Evolutionary conservation across 2,888 invertebrate genomes (phyloP).

Genomic region (Malacosoma neustria): DNA sequence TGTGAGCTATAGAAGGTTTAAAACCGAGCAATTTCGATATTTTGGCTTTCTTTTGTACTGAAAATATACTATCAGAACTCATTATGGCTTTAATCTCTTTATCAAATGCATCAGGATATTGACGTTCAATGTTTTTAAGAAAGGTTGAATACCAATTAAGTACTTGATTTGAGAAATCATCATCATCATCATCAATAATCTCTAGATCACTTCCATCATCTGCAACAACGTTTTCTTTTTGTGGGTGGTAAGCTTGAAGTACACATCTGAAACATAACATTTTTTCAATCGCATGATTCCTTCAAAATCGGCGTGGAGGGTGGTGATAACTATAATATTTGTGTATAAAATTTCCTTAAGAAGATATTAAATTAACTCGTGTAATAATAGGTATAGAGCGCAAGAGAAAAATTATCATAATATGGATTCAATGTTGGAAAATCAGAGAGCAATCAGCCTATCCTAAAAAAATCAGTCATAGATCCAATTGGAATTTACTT

Average conservation of each 20-base stretch:
- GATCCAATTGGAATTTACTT: too few species aligned
- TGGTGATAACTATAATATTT: too few species aligned
- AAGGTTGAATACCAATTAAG: conserved; percentile 71
- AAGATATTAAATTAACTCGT: too few species aligned
- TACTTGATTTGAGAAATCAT: conserved; percentile 41
- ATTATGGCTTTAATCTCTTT: conserved; percentile 76
- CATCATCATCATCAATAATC: conserved; percentile 54
- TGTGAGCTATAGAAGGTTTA: conserved; percentile 70
- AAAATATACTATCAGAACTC: conserved; percentile 38
- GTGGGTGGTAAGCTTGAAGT: conserved; percentile 42
- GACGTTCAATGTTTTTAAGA: conserved; percentile 77
- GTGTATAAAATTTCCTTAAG: too few species aligned
- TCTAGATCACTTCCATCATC: conserved; percentile 58
- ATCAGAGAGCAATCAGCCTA: too few species aligned
- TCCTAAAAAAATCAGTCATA: too few species aligned
- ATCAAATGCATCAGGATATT: conserved; percentile 84
- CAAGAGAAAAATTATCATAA: too few species aligned
- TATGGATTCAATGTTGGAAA: too few species aligned
- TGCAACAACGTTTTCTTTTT: conserved; percentile 13
- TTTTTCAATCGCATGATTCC: too few species aligned
- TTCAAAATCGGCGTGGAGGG: too few species aligned
- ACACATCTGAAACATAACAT: conserved; percentile 67
- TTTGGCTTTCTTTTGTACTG: conserved; percentile 35
- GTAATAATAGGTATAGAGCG: too few species aligned
- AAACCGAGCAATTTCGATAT: conserved; percentile 65